Conservation (phyloP, 2,888 invertebrate genomes). For the Ichneumoninae sp. region DNA sequence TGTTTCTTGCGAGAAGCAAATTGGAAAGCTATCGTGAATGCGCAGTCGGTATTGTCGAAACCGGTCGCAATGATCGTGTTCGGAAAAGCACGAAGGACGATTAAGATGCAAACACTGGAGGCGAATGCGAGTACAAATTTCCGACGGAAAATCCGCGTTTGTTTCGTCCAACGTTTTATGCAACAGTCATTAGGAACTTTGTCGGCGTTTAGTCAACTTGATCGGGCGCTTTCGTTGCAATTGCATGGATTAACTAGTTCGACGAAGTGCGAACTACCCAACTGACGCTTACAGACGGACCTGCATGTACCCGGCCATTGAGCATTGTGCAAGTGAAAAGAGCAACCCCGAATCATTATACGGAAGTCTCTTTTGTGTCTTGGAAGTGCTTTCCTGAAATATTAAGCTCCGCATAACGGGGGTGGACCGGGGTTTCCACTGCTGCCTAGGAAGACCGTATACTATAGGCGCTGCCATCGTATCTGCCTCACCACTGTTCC, state of each 20-base stretch:
- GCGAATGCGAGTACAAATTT: slow-evolving; percentile 1
- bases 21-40: slow-evolving; percentile 58
- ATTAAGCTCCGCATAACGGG: slow-evolving; percentile 58
- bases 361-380: slow-evolving; percentile 55
- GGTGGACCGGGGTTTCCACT: slow-evolving; percentile 13
- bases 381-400: slow-evolving; percentile 66
- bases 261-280: slow-evolving; percentile 4
- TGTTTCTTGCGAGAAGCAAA: slow-evolving; percentile 55
- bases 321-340: slow-evolving; percentile 36
- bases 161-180: not conserved
- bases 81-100: slow-evolving; percentile 14
- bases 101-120: slow-evolving; percentile 22
- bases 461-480: slow-evolving; percentile 17
- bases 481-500: slow-evolving; percentile 7
- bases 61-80: not conserved
- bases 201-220: not conserved
- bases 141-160: slow-evolving; percentile 2
- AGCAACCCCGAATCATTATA: slow-evolving; percentile 55
- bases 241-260: not conserved
- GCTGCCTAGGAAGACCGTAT: slow-evolving; percentile 10
- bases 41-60: not conserved
- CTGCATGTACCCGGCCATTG: slow-evolving; percentile 21
- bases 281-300: not conserved
- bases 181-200: too few species aligned
- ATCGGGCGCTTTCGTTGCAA: not conserved